Evolutionary conservation across 2,888 invertebrate species (phyloP), one percentile per base, ranked within the genome.

Genomic region (Drepanosiphum platanoidis): DNA sequence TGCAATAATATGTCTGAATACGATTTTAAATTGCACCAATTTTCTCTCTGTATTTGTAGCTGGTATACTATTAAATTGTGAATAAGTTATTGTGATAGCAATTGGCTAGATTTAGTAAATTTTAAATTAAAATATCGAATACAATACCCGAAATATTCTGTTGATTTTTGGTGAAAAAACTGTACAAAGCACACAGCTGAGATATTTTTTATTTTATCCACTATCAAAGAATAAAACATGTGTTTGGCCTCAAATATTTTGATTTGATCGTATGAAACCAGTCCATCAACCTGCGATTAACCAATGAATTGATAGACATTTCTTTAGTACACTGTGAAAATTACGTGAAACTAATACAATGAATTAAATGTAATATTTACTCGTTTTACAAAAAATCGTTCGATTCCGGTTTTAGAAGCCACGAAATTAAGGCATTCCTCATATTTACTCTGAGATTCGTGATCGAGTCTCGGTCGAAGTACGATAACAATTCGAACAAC

Each of bases 131-230:
- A 34, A 34, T 18, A 68, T 8, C 18, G 5, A 32, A 32, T 46
- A 66, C 18, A 58, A 30, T 83, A 84, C 84, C 84, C 84, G 39
- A 84, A 84, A 77, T 84, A 68, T 77, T 77, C 68, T 30, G 30
- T 52, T 52, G 75, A 68, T 77, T 52, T 75, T 66, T n/a, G 36
- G 27, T 68, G 27, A 0, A 46, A 0, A 36, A 84, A 75, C 15
- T 58, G 84, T 68, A 77, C 9, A 39, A 77, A 84, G 27, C 84
- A 84, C 13, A 39, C 84, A 15, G 68, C 58, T 11, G 84, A 36
- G 30, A 84, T 4, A 4, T 36, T 77, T 66, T 39, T 34, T 27
- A 30, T 77, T 75, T 13, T 30, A 22, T 68, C 75, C 13, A 9
- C 7, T 22, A 84, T 68, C 18, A 22, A 58, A 36, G 68, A 42